These are phyloP conservation scores for Apogon talboti DNA, from an alignment of 2,797 vertebrate species.

Conservation along the genomic window DNA sequence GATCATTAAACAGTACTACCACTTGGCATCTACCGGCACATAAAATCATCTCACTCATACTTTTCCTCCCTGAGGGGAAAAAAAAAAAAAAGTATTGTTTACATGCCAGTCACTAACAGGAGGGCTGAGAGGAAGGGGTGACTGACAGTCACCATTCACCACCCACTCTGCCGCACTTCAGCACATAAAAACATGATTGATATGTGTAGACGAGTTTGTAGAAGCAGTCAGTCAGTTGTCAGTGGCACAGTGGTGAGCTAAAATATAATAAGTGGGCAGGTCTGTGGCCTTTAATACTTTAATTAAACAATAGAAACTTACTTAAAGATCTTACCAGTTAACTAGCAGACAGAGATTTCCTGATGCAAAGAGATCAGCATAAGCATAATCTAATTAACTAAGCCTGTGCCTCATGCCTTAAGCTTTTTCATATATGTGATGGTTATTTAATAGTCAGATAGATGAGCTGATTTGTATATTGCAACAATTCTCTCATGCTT, in stretches of 20 bases:
- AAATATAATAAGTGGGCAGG: conserved; percentile 47
- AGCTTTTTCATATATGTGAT: conserved; percentile 8
- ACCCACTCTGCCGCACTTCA: conserved; percentile 21
- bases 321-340: conserved; percentile 28
- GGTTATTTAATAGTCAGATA: conserved; percentile 24
- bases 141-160: conserved; percentile 48
- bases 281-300: conserved; percentile 27
- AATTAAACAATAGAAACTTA: conserved; percentile 42
- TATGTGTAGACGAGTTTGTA: conserved; percentile 43
- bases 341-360: conserved; percentile 26
- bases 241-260: conserved; percentile 28
- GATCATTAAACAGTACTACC: conserved; percentile 8
- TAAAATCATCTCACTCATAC: conserved; percentile 14
- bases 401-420: neutral
- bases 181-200: conserved; percentile 42
- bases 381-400: conserved; percentile 22
- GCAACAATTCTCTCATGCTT: conserved; percentile 3
- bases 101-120: conserved; percentile 13
- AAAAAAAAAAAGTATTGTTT: conserved; percentile 1
- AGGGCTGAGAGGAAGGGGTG: conserved; percentile 2
- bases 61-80: neutral
- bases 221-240: conserved; percentile 34
- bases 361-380: conserved; percentile 11
- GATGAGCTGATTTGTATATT: neutral
- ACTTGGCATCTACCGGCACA: neutral